phyloP scores from a whole-genome alignment of 2,888 invertebrate genomes.

The Epinotia brunnichana region DNA sequence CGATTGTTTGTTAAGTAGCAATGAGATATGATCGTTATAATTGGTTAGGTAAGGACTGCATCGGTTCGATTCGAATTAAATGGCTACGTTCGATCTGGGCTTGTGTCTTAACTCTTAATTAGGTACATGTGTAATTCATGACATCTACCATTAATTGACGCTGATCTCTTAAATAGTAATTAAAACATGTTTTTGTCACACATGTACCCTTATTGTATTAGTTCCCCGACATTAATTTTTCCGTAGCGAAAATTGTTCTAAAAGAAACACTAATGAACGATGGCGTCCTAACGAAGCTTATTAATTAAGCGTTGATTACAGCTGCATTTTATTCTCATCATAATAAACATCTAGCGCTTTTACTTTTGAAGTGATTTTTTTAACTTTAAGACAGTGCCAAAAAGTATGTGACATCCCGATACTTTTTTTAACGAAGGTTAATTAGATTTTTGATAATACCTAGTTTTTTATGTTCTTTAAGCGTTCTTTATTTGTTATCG shows the following conservation, averaged over 20 bases:
- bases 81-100: slow-evolving; percentile 18
- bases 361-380: background rate
- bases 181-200: slow-evolving; percentile 43
- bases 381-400: too few relatives aligned
- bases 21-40: slow-evolving; percentile 27
- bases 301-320: slow-evolving; percentile 22
- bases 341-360: too few relatives aligned
- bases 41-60: slow-evolving; percentile 9
- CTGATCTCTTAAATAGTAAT: slow-evolving; percentile 37
- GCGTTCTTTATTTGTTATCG: too few relatives aligned
- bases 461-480: too few relatives aligned
- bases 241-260: slow-evolving; percentile 29
- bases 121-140: slow-evolving; percentile 63
- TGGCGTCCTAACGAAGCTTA: slow-evolving; percentile 50
- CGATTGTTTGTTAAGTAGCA: slow-evolving; percentile 35
- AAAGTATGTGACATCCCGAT: too few relatives aligned
- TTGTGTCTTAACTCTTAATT: slow-evolving; percentile 56
- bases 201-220: slow-evolving; percentile 26
- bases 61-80: slow-evolving; percentile 5
- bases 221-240: slow-evolving; percentile 24
- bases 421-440: too few relatives aligned
- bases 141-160: slow-evolving; percentile 51
- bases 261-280: slow-evolving; percentile 52
- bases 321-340: background rate
- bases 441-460: too few relatives aligned